Percentiles rank a stretch among this genome's conserved stretches.
Evolutionary conservation across 2,888 invertebrate genomes (phyloP).

Genomic region (Cataglyphis albicans): DNA sequence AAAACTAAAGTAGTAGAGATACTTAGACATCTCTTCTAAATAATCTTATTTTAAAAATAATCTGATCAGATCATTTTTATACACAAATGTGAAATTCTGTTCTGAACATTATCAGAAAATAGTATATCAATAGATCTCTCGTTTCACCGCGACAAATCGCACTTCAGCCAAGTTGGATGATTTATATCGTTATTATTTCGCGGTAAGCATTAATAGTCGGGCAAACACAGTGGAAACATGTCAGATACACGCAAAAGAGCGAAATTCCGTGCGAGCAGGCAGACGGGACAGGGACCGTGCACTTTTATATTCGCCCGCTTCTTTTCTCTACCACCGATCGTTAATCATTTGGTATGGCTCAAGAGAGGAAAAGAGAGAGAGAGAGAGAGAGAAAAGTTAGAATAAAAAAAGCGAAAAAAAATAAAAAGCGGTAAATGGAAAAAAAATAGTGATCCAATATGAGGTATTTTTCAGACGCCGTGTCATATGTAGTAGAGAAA

Average conservation of each 20-base stretch:
- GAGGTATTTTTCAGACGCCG: slow-evolving; percentile 79
- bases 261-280: slow-evolving; percentile 63
- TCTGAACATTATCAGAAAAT: not conserved
- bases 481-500: slow-evolving; percentile 75
- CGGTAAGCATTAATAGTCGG: slow-evolving; percentile 82
- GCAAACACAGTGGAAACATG: slow-evolving; percentile 83
- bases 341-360: slow-evolving; percentile 78
- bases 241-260: slow-evolving; percentile 80
- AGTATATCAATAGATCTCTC: slow-evolving; percentile 59
- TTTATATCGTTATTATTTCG: slow-evolving; percentile 81
- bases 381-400: not conserved
- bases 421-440: slow-evolving; percentile 65
- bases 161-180: slow-evolving; percentile 72
- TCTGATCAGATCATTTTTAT: not conserved
- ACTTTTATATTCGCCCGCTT: slow-evolving; percentile 70
- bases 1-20: not conserved
- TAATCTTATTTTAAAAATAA: not conserved
- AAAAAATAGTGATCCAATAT: slow-evolving; percentile 73
- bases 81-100: not conserved
- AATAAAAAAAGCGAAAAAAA: slow-evolving; percentile 31
- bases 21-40: not conserved
- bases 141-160: slow-evolving; percentile 62
- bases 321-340: slow-evolving; percentile 76
- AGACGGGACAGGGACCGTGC: slow-evolving; percentile 46
- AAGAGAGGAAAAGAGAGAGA: slow-evolving; percentile 21